Evolutionary conservation across 2,113 vertebrate species (phyloP), one percentile per base, ranked within the genome.

Genomic region (Psittacula cyanocephala): DNA sequence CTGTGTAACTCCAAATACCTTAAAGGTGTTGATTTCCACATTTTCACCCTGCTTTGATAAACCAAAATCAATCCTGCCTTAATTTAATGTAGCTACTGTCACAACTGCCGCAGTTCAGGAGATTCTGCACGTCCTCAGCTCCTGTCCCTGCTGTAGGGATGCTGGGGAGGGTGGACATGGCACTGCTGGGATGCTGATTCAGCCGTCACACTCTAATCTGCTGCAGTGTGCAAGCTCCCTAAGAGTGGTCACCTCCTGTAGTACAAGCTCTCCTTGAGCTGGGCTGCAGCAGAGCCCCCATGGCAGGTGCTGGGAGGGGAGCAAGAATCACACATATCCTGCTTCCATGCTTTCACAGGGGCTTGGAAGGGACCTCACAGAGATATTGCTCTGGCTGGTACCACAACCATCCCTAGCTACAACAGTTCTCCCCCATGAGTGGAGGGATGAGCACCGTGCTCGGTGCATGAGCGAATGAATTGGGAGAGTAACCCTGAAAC

Each of bases 311-410:
- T 35, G 37, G 67, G 62, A 35, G 7, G 11, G 25, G 49, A 69
- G 17, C 6, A 3, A 15, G 24, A 10, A 31, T 15, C 6, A 2
- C n/a, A 27, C 1, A 0, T 20, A 29, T n/a, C 27, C 43, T 50
- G 37, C 60, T 50, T 29, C 60, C 4, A 0, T 0, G 1, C 33
- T 41, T n/a, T 65, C 3, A 0, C 19, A 55, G 78, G 59, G 71
- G 19, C 33, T 68, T 2, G 0, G 70, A 52, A 55, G 31, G 53
- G 28, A 67, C 1, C 27, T 25, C 2, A 1, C 43, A 27, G 64
- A 15, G 12, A 27, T 80, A 43, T 2, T 39, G 19, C 28, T 49
- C 80, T 89, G 43, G 33, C 43, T 81, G 81, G 47, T 49, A 65
- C 25, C 47, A 15, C 1, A 1, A 15, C 64, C 63, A 43, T 59